These are phyloP conservation scores for Eptatretus atami DNA, from an alignment of 2,797 vertebrate species.

Conservation along the genomic window DNA sequence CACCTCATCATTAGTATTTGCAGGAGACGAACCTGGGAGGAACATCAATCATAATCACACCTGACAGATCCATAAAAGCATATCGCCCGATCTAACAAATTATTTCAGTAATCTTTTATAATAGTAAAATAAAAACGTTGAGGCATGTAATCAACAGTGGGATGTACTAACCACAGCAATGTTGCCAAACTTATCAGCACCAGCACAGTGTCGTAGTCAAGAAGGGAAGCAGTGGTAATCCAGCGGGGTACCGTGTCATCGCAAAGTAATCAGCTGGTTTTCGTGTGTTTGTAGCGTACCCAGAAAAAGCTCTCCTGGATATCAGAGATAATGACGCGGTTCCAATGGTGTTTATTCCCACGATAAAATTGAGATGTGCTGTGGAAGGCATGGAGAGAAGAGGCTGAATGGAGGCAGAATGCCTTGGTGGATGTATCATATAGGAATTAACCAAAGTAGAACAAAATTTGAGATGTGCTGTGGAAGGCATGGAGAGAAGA, in stretches of 20 bases:
- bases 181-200: constrained; percentile 92
- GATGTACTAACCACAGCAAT: constrained; percentile 53
- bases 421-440: no score
- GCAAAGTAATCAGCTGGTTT: constrained; percentile 94
- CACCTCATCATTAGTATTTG: constrained; percentile 85
- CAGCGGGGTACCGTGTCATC: constrained; percentile 87
- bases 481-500: background rate
- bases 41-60: no score
- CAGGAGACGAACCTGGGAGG: constrained; percentile 47
- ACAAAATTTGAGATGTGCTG: constrained; percentile 38
- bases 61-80: no score
- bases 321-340: constrained; percentile 62
- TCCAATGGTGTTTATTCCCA: constrained; percentile 59
- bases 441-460: no score
- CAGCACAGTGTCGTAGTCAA: constrained; percentile 90
- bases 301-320: constrained; percentile 94
- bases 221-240: constrained; percentile 68
- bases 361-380: constrained; percentile 55
- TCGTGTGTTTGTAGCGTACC: constrained; percentile 78
- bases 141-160: no score
- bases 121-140: no score
- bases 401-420: no score
- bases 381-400: background rate
- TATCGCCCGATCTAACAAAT: no score
- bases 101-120: no score